phyloP scores from a whole-genome alignment of 2,113 vertebrate species.

The Desmodus rotundus region DNA sequence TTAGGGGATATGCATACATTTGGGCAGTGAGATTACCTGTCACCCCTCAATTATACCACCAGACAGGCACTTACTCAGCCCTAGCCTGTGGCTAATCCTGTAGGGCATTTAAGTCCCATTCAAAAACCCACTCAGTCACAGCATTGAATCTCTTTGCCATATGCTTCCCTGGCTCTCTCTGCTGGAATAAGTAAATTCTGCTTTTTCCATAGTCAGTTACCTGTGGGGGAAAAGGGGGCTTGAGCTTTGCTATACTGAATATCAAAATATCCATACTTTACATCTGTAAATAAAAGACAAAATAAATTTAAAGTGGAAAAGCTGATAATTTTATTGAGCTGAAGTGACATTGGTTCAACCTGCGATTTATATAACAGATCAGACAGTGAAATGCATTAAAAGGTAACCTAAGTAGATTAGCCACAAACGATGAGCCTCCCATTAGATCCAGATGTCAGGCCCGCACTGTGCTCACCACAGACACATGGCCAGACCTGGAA shows the following conservation, averaged over 20 bases:
- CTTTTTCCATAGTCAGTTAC: not conserved
- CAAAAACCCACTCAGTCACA: not conserved
- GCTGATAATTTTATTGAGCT: not conserved
- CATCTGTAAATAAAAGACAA: not conserved
- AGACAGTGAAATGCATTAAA: not conserved
- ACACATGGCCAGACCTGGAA: not conserved
- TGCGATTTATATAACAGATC: not conserved
- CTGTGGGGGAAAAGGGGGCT: too few species aligned
- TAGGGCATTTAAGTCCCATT: not conserved
- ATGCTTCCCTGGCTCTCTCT: not conserved
- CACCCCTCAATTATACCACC: slow-evolving; percentile 26
- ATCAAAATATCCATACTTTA: not conserved
- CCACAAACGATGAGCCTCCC: not conserved
- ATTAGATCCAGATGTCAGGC: not conserved
- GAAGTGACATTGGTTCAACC: not conserved
- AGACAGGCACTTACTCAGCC: not conserved
- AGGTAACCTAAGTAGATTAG: not conserved
- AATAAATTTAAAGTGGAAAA: not conserved
- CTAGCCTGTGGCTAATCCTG: not conserved
- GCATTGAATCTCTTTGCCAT: not conserved
- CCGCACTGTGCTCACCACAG: not conserved
- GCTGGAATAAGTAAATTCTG: not conserved
- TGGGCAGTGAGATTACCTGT: slow-evolving; percentile 36
- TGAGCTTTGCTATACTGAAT: not conserved
- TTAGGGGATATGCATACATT: slow-evolving; percentile 52